Percentiles rank a stretch among this genome's conserved stretches.
Evolutionary conservation across 1,140 invertebrate genomes (phyloP).

Genomic region (Drosophila varians): DNA sequence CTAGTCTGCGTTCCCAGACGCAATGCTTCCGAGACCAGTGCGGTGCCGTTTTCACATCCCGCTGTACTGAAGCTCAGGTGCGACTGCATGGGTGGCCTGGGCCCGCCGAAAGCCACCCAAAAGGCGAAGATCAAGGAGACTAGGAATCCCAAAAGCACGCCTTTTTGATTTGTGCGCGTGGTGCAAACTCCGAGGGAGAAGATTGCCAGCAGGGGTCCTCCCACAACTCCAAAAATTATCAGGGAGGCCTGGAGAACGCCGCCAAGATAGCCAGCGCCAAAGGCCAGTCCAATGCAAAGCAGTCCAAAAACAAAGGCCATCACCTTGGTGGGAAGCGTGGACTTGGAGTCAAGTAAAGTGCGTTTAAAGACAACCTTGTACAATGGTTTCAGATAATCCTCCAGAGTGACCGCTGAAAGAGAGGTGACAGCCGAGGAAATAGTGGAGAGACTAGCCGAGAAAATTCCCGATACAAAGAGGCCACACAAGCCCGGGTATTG

Average conservation of each 20-base stretch:
- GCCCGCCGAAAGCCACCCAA: constrained; percentile 94
- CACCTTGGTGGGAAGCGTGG: constrained; percentile 85
- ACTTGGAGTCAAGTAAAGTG: constrained; percentile 62
- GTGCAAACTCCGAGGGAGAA: constrained; percentile 92
- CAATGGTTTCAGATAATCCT: constrained; percentile 90
- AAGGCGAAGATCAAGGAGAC: constrained; percentile 89
- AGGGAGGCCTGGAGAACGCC: constrained; percentile 90
- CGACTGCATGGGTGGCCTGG: constrained; percentile 87
- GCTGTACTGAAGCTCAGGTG: constrained; percentile 86
- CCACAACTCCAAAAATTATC: constrained; percentile 92
- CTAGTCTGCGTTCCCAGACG: constrained; percentile 11
- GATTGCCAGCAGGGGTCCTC: constrained; percentile 91
- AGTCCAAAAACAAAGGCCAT: constrained; percentile 89
- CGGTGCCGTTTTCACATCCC: constrained; percentile 84
- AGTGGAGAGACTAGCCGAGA: constrained; percentile 92
- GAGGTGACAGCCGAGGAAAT: constrained; percentile 94
- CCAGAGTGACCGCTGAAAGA: constrained; percentile 91
- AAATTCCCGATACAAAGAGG: constrained; percentile 93
- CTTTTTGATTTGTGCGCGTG: constrained; percentile 87
- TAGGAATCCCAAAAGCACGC: constrained; percentile 88
- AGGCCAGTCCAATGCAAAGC: constrained; percentile 89
- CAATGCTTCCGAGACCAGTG: constrained; percentile 22
- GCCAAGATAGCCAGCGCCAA: constrained; percentile 87
- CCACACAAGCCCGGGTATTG: constrained; percentile 90
- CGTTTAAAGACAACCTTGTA: constrained; percentile 79